phyloP scores from a whole-genome alignment of 2,888 invertebrate genomes.

The Laothoe populi region DNA sequence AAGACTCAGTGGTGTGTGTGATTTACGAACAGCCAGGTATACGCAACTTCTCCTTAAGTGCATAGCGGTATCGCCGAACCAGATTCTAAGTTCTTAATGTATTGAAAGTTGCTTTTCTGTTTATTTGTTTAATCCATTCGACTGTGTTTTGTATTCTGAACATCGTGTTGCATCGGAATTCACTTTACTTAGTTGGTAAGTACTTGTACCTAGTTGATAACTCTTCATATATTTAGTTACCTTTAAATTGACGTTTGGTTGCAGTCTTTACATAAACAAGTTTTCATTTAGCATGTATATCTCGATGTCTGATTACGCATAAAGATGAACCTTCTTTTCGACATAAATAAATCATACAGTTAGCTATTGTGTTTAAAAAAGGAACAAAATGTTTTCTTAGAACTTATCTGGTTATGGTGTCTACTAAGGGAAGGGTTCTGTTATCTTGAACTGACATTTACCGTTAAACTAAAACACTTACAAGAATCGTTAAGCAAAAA shows the following conservation, averaged over 20 bases:
- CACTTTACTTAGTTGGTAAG: constrained; percentile 15
- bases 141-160: constrained; percentile 22
- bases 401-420: background rate
- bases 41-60: constrained; percentile 51
- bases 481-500: background rate
- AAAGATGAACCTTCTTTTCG: constrained; percentile 7
- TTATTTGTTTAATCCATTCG: constrained; percentile 49
- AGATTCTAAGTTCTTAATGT: constrained; percentile 63
- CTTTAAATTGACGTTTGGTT: background rate
- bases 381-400: background rate
- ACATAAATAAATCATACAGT: constrained; percentile 13
- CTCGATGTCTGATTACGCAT: constrained; percentile 1
- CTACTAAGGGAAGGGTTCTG: constrained; percentile 14
- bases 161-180: constrained; percentile 25
- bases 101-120: constrained; percentile 57
- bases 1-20: constrained; percentile 41
- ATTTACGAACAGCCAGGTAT: constrained; percentile 46
- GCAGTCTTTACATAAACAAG: constrained; percentile 1
- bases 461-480: constrained; percentile 4
- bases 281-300: background rate
- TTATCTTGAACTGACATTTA: constrained; percentile 8
- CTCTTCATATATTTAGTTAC: background rate
- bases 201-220: background rate
- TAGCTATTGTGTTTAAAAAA: constrained; percentile 3
- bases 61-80: constrained; percentile 72